Conservation (phyloP, 2,797 vertebrate species). For the Labroides dimidiatus region DNA sequence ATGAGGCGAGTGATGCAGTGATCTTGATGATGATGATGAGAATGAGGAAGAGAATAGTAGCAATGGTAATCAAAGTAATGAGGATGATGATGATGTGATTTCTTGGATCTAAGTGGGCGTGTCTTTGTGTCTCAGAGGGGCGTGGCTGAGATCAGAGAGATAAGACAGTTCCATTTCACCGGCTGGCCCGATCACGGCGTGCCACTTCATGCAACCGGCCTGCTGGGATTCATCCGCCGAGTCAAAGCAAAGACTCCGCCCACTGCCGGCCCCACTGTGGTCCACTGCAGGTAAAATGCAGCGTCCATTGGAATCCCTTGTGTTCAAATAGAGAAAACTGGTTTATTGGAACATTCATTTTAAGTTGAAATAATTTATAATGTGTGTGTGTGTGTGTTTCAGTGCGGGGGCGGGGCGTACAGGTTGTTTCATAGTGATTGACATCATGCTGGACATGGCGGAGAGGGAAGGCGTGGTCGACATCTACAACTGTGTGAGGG, state of each 20-base stretch:
- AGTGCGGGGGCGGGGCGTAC: constrained; percentile 97
- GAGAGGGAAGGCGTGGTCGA: constrained; percentile 98
- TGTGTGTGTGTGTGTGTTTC: constrained; percentile 6
- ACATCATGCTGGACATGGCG: constrained; percentile 99
- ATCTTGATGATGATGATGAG: no score
- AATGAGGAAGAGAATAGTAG: no score
- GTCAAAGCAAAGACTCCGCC: constrained; percentile 95
- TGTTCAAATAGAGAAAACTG: no score
- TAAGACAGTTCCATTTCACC: constrained; percentile 98
- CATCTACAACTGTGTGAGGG: constrained; percentile 98
- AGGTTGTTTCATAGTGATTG: constrained; percentile 98
- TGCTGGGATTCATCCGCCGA: constrained; percentile 95
- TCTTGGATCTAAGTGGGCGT: constrained; percentile 49
- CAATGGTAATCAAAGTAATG: neutral
- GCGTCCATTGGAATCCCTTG: no score
- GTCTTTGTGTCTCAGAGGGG: constrained; percentile 86
- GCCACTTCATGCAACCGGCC: constrained; percentile 95
- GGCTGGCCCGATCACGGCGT: constrained; percentile 99
- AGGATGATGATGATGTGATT: no score
- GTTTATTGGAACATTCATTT: no score
- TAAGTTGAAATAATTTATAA: no score
- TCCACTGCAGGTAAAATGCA: constrained; percentile 85
- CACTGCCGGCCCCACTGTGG: constrained; percentile 93
- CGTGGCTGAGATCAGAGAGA: constrained; percentile 93
- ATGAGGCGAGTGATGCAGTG: no score